A percentile compares a stretch with the other conserved stretches of the same genome.
Conservation (phyloP, 2,797 vertebrate genomes). For the Pachyuromys duprasi region DNA sequence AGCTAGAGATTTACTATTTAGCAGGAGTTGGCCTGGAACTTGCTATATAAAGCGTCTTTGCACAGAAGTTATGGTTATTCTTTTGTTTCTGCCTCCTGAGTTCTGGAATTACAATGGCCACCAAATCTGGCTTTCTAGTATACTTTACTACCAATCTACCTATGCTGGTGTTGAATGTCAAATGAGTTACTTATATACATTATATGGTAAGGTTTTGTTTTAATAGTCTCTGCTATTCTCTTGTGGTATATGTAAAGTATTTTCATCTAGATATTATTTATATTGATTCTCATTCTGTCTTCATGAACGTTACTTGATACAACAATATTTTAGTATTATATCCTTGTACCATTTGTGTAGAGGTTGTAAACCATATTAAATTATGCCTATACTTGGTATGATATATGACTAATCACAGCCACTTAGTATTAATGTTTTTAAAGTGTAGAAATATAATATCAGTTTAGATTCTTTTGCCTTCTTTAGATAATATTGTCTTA, state of each 20-base stretch:
- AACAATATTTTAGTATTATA: neutral
- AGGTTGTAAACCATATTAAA: neutral
- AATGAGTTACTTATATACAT: neutral
- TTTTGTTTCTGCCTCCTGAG: neutral
- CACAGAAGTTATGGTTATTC: neutral
- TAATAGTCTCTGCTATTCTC: neutral
- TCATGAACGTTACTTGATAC: neutral
- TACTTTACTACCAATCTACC: neutral
- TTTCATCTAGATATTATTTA: neutral
- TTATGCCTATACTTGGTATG: neutral
- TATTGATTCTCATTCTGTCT: neutral
- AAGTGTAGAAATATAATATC: neutral
- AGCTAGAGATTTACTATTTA: neutral
- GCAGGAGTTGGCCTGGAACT: neutral
- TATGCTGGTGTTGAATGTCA: neutral
- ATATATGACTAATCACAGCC: slow-evolving; percentile 22
- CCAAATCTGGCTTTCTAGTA: neutral
- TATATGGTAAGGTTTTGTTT: neutral
- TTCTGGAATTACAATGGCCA: neutral
- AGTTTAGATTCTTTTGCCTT: neutral
- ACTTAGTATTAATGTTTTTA: slow-evolving; percentile 2
- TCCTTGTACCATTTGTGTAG: neutral
- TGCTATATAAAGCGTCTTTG: neutral
- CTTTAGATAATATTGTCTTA: neutral
- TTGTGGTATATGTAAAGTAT: neutral